A percentile compares a stretch with the other conserved stretches of the same genome.
Evolutionary conservation across 1,140 invertebrate genomes (phyloP).

Genomic region (Conus ventricosus): DNA sequence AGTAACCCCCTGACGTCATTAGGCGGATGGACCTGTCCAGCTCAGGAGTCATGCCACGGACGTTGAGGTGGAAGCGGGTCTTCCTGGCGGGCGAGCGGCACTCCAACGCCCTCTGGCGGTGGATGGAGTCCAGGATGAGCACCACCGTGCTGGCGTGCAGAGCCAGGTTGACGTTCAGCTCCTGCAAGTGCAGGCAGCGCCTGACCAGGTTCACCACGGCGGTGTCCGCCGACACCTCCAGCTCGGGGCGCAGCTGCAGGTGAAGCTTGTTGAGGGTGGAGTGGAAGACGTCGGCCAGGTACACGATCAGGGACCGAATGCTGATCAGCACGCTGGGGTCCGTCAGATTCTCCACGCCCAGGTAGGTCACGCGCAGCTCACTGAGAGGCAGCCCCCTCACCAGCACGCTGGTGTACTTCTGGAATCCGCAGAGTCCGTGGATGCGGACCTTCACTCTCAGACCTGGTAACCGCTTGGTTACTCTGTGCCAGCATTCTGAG

Average conservation of each 20-base stretch:
- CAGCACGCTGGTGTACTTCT: conserved; percentile 19
- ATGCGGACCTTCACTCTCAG: background rate
- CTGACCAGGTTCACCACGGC: background rate
- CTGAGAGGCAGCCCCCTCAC: background rate
- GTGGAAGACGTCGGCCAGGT: background rate
- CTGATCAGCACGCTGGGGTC: background rate
- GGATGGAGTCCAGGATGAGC: background rate
- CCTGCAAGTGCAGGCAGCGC: background rate
- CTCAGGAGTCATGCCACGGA: background rate
- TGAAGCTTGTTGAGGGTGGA: background rate
- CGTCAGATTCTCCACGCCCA: conserved; percentile 11
- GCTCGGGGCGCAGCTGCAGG: background rate
- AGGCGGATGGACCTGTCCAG: background rate
- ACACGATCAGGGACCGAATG: background rate
- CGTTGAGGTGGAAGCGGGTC: conserved; percentile 6
- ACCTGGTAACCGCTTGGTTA: background rate
- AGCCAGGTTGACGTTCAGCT: conserved; percentile 1
- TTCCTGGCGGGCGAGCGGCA: background rate
- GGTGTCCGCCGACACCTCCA: background rate
- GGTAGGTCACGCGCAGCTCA: conserved; percentile 14
- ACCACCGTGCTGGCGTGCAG: background rate
- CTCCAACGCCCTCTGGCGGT: background rate
- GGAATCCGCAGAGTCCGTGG: conserved; percentile 5
- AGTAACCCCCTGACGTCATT: background rate
- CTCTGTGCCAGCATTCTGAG: background rate